Evolutionary conservation across 1,140 invertebrate genomes (phyloP).

Genomic region (Drosophila melanica): DNA sequence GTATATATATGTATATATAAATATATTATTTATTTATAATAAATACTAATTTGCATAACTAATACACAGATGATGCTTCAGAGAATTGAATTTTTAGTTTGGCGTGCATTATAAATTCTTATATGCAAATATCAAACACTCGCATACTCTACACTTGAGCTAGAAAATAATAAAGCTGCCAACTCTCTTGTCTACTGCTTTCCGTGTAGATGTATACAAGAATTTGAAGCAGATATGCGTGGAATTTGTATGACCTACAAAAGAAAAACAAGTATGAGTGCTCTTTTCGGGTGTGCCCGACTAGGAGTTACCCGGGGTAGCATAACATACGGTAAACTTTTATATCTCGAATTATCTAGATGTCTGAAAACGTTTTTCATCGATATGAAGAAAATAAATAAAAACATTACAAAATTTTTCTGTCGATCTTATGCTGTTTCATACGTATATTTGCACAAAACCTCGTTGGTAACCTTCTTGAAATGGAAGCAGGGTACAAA

Average conservation of each 20-base stretch:
- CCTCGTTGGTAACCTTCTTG: too few relatives aligned
- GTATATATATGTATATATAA: background rate
- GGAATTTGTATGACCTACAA: conserved; percentile 36
- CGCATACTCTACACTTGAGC: conserved; percentile 5
- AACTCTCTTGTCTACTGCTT: conserved; percentile 1
- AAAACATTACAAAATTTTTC: too few relatives aligned
- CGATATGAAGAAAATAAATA: too few relatives aligned
- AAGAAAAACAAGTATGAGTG: conserved; percentile 5
- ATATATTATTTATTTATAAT: conserved; percentile 6
- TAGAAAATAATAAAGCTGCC: conserved; percentile 28
- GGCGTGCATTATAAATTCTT: background rate
- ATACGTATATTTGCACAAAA: too few relatives aligned
- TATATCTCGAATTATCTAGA: too few relatives aligned
- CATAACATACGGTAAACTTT: too few relatives aligned
- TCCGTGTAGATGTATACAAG: conserved; percentile 14
- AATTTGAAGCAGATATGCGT: conserved; percentile 24
- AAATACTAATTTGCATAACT: too few relatives aligned
- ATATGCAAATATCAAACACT: conserved; percentile 11
- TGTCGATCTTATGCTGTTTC: too few relatives aligned
- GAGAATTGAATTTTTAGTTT: too few relatives aligned
- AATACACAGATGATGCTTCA: background rate
- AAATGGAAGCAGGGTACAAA: background rate
- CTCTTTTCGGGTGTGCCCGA: too few relatives aligned
- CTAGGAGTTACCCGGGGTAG: too few relatives aligned
- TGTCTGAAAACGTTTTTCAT: too few relatives aligned